Percentiles rank a stretch among this genome's conserved stretches.
Evolutionary conservation across 2,113 vertebrate genomes (phyloP).

Genomic region (Entelurus aequoreus): DNA sequence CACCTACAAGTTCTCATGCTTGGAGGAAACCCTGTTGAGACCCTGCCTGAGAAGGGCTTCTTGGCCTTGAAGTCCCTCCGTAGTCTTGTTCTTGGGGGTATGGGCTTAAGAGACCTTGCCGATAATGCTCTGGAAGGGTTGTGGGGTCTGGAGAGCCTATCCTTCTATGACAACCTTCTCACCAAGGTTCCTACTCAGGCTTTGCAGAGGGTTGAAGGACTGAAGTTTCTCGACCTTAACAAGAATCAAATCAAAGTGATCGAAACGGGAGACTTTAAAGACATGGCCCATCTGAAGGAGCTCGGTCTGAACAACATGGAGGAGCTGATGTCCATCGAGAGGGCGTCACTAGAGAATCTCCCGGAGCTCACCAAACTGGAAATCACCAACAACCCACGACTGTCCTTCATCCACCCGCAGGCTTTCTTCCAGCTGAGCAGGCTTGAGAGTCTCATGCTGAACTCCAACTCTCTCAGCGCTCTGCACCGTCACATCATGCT

Average conservation of each 20-base stretch:
- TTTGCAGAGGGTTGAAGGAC: slow-evolving; percentile 77
- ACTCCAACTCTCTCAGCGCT: slow-evolving; percentile 92
- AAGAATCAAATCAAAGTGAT: slow-evolving; percentile 86
- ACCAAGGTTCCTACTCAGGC: slow-evolving; percentile 78
- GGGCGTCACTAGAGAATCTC: slow-evolving; percentile 83
- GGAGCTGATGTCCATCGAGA: slow-evolving; percentile 88
- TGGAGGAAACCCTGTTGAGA: slow-evolving; percentile 84
- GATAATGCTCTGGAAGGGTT: slow-evolving; percentile 83
- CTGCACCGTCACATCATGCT: slow-evolving; percentile 84
- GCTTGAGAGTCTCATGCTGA: slow-evolving; percentile 96
- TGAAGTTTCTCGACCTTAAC: slow-evolving; percentile 91
- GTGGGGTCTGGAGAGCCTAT: slow-evolving; percentile 83
- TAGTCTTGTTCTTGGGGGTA: slow-evolving; percentile 87
- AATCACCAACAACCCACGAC: slow-evolving; percentile 91
- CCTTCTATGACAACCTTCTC: slow-evolving; percentile 87
- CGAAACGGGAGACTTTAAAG: slow-evolving; percentile 80
- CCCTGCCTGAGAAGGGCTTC: slow-evolving; percentile 83
- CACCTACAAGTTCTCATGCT: slow-evolving; percentile 90
- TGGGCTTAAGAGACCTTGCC: slow-evolving; percentile 80
- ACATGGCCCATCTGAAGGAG: slow-evolving; percentile 90
- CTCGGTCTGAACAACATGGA: slow-evolving; percentile 93
- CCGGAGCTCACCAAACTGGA: slow-evolving; percentile 95
- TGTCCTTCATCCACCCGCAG: slow-evolving; percentile 90
- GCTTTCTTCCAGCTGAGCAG: slow-evolving; percentile 84
- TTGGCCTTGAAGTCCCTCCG: slow-evolving; percentile 77